Evolutionary conservation across 1,140 invertebrate species (phyloP).

Genomic region (Drosophila kanapiae): DNA sequence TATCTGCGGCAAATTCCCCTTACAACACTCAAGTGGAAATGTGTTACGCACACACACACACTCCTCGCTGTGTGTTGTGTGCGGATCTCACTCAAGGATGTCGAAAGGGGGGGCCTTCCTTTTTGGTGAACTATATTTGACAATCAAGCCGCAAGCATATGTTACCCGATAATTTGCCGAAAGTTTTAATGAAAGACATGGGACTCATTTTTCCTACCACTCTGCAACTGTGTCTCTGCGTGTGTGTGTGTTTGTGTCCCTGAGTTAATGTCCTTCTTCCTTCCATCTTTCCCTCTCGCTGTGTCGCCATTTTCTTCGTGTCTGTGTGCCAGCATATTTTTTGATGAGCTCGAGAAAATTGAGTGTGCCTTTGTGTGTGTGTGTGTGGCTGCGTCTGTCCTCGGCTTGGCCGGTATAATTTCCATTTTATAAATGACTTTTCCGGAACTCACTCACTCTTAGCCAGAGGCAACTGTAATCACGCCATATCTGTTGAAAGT

Average conservation of each 20-base stretch:
- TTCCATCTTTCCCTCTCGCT: slow-evolving; percentile 23
- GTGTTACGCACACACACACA: slow-evolving; percentile 61
- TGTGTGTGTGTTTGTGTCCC: slow-evolving; percentile 29
- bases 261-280: slow-evolving; percentile 49
- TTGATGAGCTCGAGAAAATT: slow-evolving; percentile 77
- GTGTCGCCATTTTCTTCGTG: slow-evolving; percentile 69
- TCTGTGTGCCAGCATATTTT: slow-evolving; percentile 68
- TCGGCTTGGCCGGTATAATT: slow-evolving; percentile 57
- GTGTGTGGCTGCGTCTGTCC: slow-evolving; percentile 23
- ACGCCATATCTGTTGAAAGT: slow-evolving; percentile 82
- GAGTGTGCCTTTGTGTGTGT: slow-evolving; percentile 28
- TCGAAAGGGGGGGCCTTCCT: slow-evolving; percentile 11
- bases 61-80: slow-evolving; percentile 18
- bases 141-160: slow-evolving; percentile 85
- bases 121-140: slow-evolving; percentile 64
- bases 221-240: slow-evolving; percentile 4
- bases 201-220: slow-evolving; percentile 81
- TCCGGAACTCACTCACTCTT: slow-evolving; percentile 28
- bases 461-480: slow-evolving; percentile 77
- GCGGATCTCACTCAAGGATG: slow-evolving; percentile 35
- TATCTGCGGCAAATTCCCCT: slow-evolving; percentile 64
- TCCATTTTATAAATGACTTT: slow-evolving; percentile 78
- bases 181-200: slow-evolving; percentile 85
- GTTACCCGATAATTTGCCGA: slow-evolving; percentile 85
- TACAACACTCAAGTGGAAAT: slow-evolving; percentile 79